Base-by-base conservation (phyloP, 1,140 invertebrate genomes). In the Bilobella aurantiaca region DNA sequence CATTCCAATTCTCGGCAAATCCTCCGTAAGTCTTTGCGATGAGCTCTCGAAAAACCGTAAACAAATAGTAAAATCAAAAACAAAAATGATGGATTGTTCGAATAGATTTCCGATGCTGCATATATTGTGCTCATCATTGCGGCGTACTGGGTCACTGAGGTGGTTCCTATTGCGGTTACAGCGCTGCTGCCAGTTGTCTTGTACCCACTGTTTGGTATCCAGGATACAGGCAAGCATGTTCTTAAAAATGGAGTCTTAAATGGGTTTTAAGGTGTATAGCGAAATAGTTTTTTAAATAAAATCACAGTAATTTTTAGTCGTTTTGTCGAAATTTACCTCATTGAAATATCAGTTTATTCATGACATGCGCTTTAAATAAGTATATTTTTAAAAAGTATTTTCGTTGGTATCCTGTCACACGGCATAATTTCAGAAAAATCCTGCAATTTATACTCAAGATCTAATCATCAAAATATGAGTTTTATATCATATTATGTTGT, bases 141-240 rank as follows among this genome's bases (percentile, higher is more conserved):
- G 1, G 62, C 79, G 3, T 83, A 75, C 65, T 83, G 81, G 81
- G 77, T 82, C 73, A 79, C 80, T 3, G 82, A 83, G 74, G 78
- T 78, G 1, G 57, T 83, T n/a, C 82, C 81, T 1, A 74, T 83
- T 25, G 73, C 80, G 3, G 76, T 82, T 21, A 82, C 82, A 18
- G 76, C 81, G 25, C 69, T 83, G 1, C 47, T 83, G 5, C 82
- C 82, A 0, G 74, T 81, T 8, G 74, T 81, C 18, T 65, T 82
- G 0, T 80, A 81, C 61, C 82, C 82, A 0, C n/a, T 80, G 1
- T 62, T 79, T 5, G 78, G 78, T 25, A 64, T 80, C 2, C 68
- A 75, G 25, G 68, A 72, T 31, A 74, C 77, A 5, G 71, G 75
- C 62, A 5, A 23, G 37, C n/a, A 12, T 12, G n/a, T 42, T n/a